Percentiles rank a stretch among this genome's conserved stretches.
These are phyloP conservation scores for Scotopteryx bipunctaria DNA, from an alignment of 2,888 invertebrate genomes.

Conservation along the genomic window DNA sequence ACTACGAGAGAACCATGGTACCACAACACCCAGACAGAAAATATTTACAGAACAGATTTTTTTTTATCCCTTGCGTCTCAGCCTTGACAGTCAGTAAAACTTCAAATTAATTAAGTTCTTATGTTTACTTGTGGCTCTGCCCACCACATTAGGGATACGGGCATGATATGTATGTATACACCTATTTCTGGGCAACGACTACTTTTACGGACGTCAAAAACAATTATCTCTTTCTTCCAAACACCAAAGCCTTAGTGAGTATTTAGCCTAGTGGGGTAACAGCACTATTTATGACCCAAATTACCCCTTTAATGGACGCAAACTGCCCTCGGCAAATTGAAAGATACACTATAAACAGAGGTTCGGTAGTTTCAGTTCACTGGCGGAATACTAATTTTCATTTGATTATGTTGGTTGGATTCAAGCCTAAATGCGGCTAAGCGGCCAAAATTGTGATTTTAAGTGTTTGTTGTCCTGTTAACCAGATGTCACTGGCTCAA, in stretches of 20 bases:
- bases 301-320: constrained; percentile 27
- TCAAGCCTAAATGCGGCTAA: neutral
- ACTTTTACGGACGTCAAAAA: neutral
- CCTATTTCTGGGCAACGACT: too few species aligned
- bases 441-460: neutral
- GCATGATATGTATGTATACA: too few species aligned
- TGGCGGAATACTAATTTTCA: constrained; percentile 16
- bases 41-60: too few species aligned
- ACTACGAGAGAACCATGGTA: too few species aligned
- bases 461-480: too few species aligned
- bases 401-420: neutral
- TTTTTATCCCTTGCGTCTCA: too few species aligned
- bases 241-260: constrained; percentile 8
- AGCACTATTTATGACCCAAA: constrained; percentile 26
- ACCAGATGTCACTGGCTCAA: too few species aligned
- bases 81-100: too few species aligned
- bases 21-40: too few species aligned
- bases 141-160: too few species aligned
- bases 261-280: constrained; percentile 20
- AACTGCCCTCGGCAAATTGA: constrained; percentile 30
- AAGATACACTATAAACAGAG: constrained; percentile 28
- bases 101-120: too few species aligned
- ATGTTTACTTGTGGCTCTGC: too few species aligned
- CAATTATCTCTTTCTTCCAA: neutral
- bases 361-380: constrained; percentile 9